A percentile compares a stretch with the other conserved stretches of the same genome.
phyloP scores from a whole-genome alignment of 92 coral and sea anemone species.

The Virgularia gustaviana region DNA sequence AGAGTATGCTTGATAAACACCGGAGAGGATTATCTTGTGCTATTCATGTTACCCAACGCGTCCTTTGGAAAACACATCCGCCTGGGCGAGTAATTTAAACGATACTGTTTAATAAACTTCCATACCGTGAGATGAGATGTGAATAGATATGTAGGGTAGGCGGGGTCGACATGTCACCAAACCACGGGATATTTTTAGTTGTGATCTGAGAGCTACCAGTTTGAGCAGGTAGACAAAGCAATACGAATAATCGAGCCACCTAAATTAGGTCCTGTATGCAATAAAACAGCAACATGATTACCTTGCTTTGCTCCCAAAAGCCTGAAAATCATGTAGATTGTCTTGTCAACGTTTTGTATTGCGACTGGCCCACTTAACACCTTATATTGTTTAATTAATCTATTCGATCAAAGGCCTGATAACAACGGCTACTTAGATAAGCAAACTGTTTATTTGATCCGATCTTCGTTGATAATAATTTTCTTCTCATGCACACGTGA shows the following conservation, averaged over 20 bases:
- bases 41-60: background rate
- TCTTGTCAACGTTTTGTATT: background rate
- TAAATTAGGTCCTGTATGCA: too few species aligned
- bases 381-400: slow-evolving; percentile 33
- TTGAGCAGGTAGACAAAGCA: background rate
- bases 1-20: slow-evolving; percentile 11
- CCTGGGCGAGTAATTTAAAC: slow-evolving; percentile 5
- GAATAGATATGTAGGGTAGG: slow-evolving; percentile 26
- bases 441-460: slow-evolving; percentile 41
- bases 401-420: slow-evolving; percentile 24
- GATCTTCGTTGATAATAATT: slow-evolving; percentile 6
- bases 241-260: too few species aligned
- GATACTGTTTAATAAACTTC: slow-evolving; percentile 22
- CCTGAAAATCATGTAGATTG: background rate
- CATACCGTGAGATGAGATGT: slow-evolving; percentile 16
- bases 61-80: slow-evolving; percentile 5
- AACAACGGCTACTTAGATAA: slow-evolving; percentile 36
- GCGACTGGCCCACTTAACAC: slow-evolving; percentile 9
- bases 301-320: too few species aligned
- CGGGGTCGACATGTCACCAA: slow-evolving; percentile 23
- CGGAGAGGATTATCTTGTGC: background rate
- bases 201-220: slow-evolving; percentile 2
- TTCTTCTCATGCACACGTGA: background rate
- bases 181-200: slow-evolving; percentile 26
- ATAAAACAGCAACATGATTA: too few species aligned